Conservation (phyloP, 2,888 invertebrate genomes). For the Marronus borbonicus region DNA sequence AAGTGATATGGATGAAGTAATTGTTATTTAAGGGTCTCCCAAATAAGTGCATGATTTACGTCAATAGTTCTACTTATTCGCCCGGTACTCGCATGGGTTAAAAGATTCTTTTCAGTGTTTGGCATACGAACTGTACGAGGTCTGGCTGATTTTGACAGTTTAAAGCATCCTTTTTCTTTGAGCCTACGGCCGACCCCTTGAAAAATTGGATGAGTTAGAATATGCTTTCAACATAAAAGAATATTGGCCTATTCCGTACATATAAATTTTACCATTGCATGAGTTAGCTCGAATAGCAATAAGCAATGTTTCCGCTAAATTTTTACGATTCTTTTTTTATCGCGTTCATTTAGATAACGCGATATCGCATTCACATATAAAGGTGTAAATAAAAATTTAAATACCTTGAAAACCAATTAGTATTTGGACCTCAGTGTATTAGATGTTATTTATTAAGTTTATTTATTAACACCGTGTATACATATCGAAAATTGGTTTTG, state of each 20-base stretch:
- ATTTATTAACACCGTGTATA: no score
- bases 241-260: neutral
- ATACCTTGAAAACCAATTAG: no score
- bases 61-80: neutral
- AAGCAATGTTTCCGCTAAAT: no score
- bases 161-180: constrained; percentile 2
- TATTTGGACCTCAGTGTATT: no score
- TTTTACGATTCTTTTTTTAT: no score
- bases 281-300: neutral
- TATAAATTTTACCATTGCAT: neutral
- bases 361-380: no score
- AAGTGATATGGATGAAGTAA: neutral
- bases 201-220: neutral
- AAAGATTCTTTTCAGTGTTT: neutral
- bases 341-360: no score
- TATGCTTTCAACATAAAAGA: neutral
- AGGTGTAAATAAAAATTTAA: no score
- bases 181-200: constrained; percentile 1
- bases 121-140: neutral
- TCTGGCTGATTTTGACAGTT: neutral
- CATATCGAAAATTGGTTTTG: no score
- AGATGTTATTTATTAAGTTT: no score
- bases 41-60: neutral
- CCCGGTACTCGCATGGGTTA: neutral
- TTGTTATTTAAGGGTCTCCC: neutral